These are phyloP conservation scores for Agrochola circellaris DNA, from an alignment of 2,888 invertebrate species.

Conservation along the genomic window DNA sequence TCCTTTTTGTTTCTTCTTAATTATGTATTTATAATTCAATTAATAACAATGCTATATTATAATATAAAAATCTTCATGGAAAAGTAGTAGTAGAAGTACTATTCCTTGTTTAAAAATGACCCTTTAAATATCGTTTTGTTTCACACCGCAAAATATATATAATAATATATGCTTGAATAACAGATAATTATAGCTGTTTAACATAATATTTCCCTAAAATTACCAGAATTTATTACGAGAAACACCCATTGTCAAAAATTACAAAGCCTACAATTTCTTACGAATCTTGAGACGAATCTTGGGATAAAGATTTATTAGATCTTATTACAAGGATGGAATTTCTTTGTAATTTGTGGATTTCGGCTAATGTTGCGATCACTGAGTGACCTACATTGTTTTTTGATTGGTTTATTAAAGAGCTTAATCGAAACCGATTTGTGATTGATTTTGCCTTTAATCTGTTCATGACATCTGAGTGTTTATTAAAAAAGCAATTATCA, in stretches of 20 bases:
- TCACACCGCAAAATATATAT: too few species aligned
- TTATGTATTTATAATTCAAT: background rate
- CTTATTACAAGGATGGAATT: slow-evolving; percentile 32
- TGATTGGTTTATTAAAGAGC: slow-evolving; percentile 27
- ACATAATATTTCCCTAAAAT: background rate
- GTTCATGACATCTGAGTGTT: background rate
- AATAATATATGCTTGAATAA: background rate
- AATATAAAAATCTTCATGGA: background rate
- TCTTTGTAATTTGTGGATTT: slow-evolving; percentile 42
- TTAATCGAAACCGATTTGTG: slow-evolving; percentile 22
- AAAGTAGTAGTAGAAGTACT: background rate
- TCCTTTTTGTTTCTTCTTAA: background rate
- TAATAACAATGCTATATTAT: too few species aligned
- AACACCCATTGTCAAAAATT: background rate
- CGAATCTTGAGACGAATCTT: background rate
- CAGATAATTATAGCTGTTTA: background rate
- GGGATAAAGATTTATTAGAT: slow-evolving; percentile 43
- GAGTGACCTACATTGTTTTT: slow-evolving; percentile 36
- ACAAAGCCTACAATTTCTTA: background rate
- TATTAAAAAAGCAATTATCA: too few species aligned
- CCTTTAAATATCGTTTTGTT: too few species aligned
- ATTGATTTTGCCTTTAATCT: slow-evolving; percentile 28
- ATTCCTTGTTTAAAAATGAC: background rate
- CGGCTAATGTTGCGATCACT: slow-evolving; percentile 17
- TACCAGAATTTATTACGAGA: background rate